Base-by-base conservation (phyloP, 2,797 vertebrate genomes). In the Prunella strophiata region DNA sequence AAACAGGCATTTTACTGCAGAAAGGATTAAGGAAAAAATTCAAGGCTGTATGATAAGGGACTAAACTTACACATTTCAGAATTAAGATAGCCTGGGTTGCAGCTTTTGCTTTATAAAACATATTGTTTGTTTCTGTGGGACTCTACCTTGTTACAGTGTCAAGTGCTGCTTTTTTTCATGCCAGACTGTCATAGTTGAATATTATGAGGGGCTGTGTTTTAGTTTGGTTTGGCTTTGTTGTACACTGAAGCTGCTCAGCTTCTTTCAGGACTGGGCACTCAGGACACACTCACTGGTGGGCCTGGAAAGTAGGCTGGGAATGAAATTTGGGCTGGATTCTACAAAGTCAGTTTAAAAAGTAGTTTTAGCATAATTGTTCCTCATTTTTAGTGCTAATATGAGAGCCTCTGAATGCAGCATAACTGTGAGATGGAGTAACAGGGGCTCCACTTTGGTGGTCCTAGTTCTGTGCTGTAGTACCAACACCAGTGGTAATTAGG, bases 251-350 rank as follows among this genome's bases (percentile, higher is more conserved):
- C 50, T 85, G 47, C 16, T 76, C 1, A 4, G 13, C 32, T 67
- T 11, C 32, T 71, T 83, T 52, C 25, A 17, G 74, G 52, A 18
- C 23, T 63, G 48, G 14, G 51, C 25, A 10, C 16, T 73, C 8
- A 5, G 42, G 25, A 17, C 17, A 13, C 0, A 0, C 36, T 76
- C 13, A 7, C 36, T 48, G 42, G 9, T 59, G 32, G 26, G 11
- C 26, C 25, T 52, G 67, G 19, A 36, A 63, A 50, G 19, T 15
- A 38, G 51, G 25, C 15, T 48, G 42, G 16, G 36, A 87, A 50
- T 63, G 30, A 43, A 72, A 50, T 85, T 82, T 70, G 26, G 4
- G 32, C 29, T 73, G 21, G 10, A 62, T 65, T 86, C 51, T 43
- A 48, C 17, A 14, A 65, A 48, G 20, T 47, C 25, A 74, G 57